Evolutionary conservation across 2,113 vertebrate genomes (phyloP).

Genomic region (Maccullochella peelii): DNA sequence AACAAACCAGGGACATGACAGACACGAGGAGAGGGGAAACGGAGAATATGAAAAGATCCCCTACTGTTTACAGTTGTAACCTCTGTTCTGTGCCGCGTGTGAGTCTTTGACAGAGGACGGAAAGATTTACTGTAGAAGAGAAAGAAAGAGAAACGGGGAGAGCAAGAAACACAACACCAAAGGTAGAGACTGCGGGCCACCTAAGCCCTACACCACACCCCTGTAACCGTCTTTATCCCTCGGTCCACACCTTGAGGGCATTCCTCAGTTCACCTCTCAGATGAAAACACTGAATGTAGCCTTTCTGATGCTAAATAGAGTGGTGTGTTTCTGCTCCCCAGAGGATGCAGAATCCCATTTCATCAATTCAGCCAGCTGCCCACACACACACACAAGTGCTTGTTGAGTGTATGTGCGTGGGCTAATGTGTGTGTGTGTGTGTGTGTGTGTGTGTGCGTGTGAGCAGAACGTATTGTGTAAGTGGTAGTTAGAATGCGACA

Average conservation of each 20-base stretch:
- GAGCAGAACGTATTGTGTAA: constrained; percentile 67
- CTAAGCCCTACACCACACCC: constrained; percentile 46
- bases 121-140: constrained; percentile 23
- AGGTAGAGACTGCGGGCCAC: constrained; percentile 24
- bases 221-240: constrained; percentile 57
- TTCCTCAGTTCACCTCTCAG: constrained; percentile 69
- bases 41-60: constrained; percentile 46
- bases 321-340: constrained; percentile 71
- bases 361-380: constrained; percentile 80
- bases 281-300: constrained; percentile 73
- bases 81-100: constrained; percentile 43
- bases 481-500: constrained; percentile 75
- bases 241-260: constrained; percentile 75
- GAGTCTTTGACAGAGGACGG: constrained; percentile 31
- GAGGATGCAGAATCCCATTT: constrained; percentile 76
- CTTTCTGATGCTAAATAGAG: constrained; percentile 77
- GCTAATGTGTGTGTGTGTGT: constrained; percentile 53
- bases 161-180: constrained; percentile 33
- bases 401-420: constrained; percentile 74
- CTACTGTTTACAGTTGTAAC: constrained; percentile 58
- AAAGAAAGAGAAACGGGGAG: constrained; percentile 19
- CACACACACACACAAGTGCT: constrained; percentile 83
- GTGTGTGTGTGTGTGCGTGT: constrained; percentile 45
- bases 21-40: constrained; percentile 40
- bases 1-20: constrained; percentile 59